Percentiles rank a stretch among this genome's conserved stretches.
phyloP scores from a whole-genome alignment of 2,888 invertebrate species.

The Diarsia mendica region DNA sequence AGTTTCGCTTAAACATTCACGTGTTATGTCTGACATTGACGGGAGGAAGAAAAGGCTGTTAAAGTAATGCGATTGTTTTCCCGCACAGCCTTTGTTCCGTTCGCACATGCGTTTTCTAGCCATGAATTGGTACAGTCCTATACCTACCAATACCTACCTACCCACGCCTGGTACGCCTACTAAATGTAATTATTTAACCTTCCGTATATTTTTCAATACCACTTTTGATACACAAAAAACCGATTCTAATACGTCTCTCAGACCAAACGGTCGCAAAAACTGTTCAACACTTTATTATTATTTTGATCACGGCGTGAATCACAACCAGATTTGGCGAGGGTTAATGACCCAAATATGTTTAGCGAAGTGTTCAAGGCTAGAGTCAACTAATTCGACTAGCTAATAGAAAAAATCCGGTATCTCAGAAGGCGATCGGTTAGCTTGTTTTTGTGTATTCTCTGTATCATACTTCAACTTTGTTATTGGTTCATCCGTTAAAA shows the following conservation, averaged over 20 bases:
- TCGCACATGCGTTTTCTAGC: constrained; percentile 70
- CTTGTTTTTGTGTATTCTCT: constrained; percentile 75
- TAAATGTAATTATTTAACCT: constrained; percentile 80
- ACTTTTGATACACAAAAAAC: constrained; percentile 77
- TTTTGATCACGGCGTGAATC: constrained; percentile 89
- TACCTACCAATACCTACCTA: constrained; percentile 64
- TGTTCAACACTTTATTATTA: constrained; percentile 88
- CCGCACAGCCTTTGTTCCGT: constrained; percentile 65
- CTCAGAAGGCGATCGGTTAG: constrained; percentile 75
- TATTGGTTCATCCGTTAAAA: constrained; percentile 77
- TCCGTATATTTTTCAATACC: constrained; percentile 80
- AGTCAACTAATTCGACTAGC: constrained; percentile 83
- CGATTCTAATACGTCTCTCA: constrained; percentile 79
- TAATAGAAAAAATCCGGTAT: constrained; percentile 84
- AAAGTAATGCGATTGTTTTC: constrained; percentile 71
- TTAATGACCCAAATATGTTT: constrained; percentile 90
- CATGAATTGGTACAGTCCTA: constrained; percentile 64
- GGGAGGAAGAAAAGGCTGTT: constrained; percentile 69
- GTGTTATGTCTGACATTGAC: constrained; percentile 65
- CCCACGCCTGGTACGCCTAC: constrained; percentile 78
- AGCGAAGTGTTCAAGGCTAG: constrained; percentile 88
- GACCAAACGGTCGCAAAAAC: constrained; percentile 87
- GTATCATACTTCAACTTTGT: constrained; percentile 73
- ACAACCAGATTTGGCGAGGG: constrained; percentile 89
- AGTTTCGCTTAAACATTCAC: constrained; percentile 42